These are phyloP conservation scores for Formicarius rufipectus DNA, from an alignment of 2,113 vertebrate species.

Conservation along the genomic window DNA sequence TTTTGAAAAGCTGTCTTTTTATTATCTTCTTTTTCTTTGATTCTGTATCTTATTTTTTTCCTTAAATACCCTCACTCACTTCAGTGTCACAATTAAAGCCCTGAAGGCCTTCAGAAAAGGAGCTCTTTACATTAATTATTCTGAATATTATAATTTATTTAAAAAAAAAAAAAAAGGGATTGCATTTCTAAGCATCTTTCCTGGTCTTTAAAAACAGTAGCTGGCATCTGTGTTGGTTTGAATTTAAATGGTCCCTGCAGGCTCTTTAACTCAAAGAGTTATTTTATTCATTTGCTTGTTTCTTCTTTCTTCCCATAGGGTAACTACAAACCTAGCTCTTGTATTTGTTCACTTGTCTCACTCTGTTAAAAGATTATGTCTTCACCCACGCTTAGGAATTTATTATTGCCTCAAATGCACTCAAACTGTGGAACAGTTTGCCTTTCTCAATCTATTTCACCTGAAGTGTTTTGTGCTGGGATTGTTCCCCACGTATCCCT, in stretches of 20 bases:
- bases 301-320: slow-evolving; percentile 37
- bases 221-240: slow-evolving; percentile 56
- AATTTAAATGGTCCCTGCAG: slow-evolving; percentile 59
- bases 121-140: not conserved
- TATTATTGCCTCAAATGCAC: slow-evolving; percentile 40
- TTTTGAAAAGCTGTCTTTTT: not conserved
- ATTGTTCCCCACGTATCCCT: not conserved
- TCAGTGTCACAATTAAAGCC: not conserved
- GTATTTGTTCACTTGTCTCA: slow-evolving; percentile 53
- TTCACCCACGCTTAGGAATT: not conserved
- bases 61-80: not conserved
- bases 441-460: slow-evolving; percentile 31
- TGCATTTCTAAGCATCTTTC: slow-evolving; percentile 26
- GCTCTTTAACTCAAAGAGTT: slow-evolving; percentile 49
- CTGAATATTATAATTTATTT: not conserved
- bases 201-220: slow-evolving; percentile 37
- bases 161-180: not conserved
- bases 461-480: slow-evolving; percentile 9
- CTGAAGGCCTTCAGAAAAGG: not conserved
- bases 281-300: slow-evolving; percentile 61
- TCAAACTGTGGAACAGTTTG: slow-evolving; percentile 33
- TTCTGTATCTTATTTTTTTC: not conserved
- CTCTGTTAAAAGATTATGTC: slow-evolving; percentile 51
- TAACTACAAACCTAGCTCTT: slow-evolving; percentile 30
- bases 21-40: not conserved